A percentile compares a stretch with the other conserved stretches of the same genome.
Evolutionary conservation across 2,797 vertebrate species (phyloP).

Genomic region (Gallirallus australis): DNA sequence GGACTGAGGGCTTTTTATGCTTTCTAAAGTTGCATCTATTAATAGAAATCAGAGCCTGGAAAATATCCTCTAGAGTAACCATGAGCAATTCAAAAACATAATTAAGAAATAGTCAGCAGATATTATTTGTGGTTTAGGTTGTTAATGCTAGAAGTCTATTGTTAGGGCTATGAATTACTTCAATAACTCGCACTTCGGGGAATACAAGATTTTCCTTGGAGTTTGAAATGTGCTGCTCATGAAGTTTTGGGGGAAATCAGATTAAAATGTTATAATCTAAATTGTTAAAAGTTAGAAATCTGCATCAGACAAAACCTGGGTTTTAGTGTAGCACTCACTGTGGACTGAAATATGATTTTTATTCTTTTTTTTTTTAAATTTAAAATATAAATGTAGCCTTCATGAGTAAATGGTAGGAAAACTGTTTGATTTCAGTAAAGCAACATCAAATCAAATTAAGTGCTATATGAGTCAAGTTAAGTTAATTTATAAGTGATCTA

Average conservation of each 20-base stretch:
- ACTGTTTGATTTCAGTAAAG: neutral
- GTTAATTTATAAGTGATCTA: neutral
- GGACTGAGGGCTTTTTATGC: constrained; percentile 7
- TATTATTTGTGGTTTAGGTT: constrained; percentile 7
- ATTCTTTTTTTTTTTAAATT: neutral
- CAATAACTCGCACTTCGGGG: neutral
- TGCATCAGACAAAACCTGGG: neutral
- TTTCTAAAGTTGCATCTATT: constrained; percentile 57
- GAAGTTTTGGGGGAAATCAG: neutral
- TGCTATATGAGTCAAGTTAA: neutral
- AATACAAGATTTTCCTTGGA: neutral
- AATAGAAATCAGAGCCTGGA: constrained; percentile 67
- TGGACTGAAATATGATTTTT: neutral
- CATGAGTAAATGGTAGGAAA: neutral
- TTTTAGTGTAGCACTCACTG: neutral
- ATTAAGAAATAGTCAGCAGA: constrained; percentile 52
- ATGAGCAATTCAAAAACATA: constrained; percentile 46
- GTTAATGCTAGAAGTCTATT: constrained; percentile 18
- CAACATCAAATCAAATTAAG: neutral
- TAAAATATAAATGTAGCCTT: neutral
- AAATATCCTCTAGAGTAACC: constrained; percentile 47
- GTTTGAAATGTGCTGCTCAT: neutral
- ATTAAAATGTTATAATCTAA: neutral
- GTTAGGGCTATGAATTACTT: constrained; percentile 1
- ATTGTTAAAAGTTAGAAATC: neutral